Evolutionary conservation across 2,113 vertebrate species (phyloP).

Genomic region (Numida meleagris): DNA sequence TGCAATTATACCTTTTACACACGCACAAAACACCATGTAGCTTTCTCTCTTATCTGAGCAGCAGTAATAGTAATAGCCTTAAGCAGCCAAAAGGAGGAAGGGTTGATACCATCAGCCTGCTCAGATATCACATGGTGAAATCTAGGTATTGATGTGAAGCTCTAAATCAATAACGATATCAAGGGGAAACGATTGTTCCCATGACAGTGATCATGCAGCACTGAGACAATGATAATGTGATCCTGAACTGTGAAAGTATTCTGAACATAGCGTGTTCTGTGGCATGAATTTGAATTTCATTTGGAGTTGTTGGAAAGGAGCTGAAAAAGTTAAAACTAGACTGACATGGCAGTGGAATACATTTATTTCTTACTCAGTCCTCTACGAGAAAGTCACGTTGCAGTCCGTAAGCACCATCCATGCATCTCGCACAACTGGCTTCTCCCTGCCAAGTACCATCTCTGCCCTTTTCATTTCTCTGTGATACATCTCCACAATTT

Average conservation of each 20-base stretch:
- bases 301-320: background rate
- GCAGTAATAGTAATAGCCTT: background rate
- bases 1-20: background rate
- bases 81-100: background rate
- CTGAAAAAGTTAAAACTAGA: background rate
- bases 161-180: background rate
- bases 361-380: background rate
- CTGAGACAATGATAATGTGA: background rate
- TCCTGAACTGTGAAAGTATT: background rate
- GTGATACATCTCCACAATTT: background rate
- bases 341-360: background rate
- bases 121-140: background rate
- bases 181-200: background rate
- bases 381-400: background rate
- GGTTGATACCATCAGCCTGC: background rate
- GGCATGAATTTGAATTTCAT: background rate
- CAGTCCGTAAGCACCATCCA: background rate
- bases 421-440: background rate
- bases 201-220: background rate
- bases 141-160: background rate
- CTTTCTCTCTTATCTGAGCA: background rate
- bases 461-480: background rate
- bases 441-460: background rate
- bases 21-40: background rate
- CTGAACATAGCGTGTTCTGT: rapidly evolving